Base-by-base conservation (phyloP, 2,113 vertebrate species). In the Gobiocypris rarus region DNA sequence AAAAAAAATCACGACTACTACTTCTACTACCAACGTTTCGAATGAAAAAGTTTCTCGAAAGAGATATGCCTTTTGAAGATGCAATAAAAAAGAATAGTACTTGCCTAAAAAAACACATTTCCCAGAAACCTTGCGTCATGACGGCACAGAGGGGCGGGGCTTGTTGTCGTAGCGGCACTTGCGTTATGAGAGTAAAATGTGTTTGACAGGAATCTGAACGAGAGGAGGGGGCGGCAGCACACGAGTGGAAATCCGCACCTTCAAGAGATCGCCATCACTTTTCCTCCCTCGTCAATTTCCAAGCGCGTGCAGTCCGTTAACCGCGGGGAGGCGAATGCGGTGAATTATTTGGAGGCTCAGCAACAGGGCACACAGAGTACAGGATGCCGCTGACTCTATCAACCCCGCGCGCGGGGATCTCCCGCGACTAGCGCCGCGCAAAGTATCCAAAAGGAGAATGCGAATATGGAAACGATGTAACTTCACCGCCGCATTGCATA, bases 391-490 rank as follows among this genome's bases (percentile, higher is more conserved):
- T 67, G 88, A 90, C 61, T 41, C 75, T 81, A 59, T 79, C 88
- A 87, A 88, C 85, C 82, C 74, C 59, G 86, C 87, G 89, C 83
- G 41, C 22, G 81, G 83, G 88, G 86, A 89, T 89, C 89, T 84
- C 76, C 43, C 91, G 92, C 85, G 82, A 91, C 85, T 93, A 90
- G 87, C 89, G 14, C 63, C 52, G 61, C 84, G 81, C 86, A 93
- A 92, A 92, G 48, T 87, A 26, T 24, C 81, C 79, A 81, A 71
- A 76, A 85, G 73, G 91, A 93, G 90, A 93, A 94, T 94, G 94
- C 93, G 89, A 93, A 92, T 86, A 92, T 90, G 89, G 93, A 89
- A 88, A 93, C 88, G 89, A 94, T 94, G 94, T 94, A 94, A 93
- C 92, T 87, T 84, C 91, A 88, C 89, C 88, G 90, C 91, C 88